Evolutionary conservation across 37 sponge, comb jelly and placozoan species (phyloP), one percentile per base, ranked within the genome.

Genomic region (Agelas oroides): DNA sequence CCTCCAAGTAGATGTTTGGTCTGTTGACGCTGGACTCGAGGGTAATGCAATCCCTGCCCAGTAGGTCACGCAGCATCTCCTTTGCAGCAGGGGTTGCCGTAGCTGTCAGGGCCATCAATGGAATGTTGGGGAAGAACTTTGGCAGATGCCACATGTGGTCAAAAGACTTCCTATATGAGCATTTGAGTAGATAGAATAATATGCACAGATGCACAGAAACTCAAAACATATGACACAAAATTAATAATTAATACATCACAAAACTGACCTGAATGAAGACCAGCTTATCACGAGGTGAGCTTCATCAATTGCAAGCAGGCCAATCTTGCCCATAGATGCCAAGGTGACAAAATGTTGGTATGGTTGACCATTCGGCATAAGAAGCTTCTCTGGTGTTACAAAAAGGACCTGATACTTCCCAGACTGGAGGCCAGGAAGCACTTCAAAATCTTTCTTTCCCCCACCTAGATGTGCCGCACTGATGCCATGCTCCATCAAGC

Each of bases 41-140:
- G 1, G 16, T 25, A 6, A 5, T 23, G 35, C 75, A 75, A 24
- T 73, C 32, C 33, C 65, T 27, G 46, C 46, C 46, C 20, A 67
- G 35, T 31, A 67, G 23, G 23, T 27, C 69, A 46, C 8, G 46
- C 20, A 67, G 69, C 69, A 67, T 67, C 28, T 27, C 69, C 13
- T 67, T 67, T 3, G 13, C 34, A 33, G 31, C 34, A 28, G 86
- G 78, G 18, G 77, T 76, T 36, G 71, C 86, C 19, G 86, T 86
- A 1, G 86, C 86, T 58, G 78, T 86, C 62, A 86, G 53, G 12
- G 86, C 79, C 71, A 86, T 77, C 21, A 86, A 18, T 20, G 83
- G 83, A 20, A 82, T 61, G 14, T 32, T 68, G 19, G 83, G 62
- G 28, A 82, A 72, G 23, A 34, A 41, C 20, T n/a, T 17, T 14